These are phyloP conservation scores for Taurulus bubalis DNA, from an alignment of 2,113 vertebrate genomes.

Conservation along the genomic window DNA sequence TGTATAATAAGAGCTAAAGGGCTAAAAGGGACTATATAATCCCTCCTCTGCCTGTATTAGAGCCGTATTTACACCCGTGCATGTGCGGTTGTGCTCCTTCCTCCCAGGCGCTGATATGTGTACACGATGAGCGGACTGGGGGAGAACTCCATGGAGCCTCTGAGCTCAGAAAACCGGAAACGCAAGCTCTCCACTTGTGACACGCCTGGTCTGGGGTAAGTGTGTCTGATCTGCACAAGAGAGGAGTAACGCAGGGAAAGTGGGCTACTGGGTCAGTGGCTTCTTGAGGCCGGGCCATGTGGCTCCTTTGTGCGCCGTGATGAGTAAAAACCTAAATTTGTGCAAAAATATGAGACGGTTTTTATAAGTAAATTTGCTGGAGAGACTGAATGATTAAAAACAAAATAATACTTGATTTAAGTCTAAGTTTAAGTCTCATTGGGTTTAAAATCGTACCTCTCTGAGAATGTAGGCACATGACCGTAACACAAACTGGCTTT, in stretches of 20 bases:
- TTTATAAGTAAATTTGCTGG: neutral
- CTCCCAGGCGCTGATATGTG: constrained; percentile 89
- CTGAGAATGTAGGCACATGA: neutral
- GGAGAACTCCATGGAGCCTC: constrained; percentile 91
- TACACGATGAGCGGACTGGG: constrained; percentile 92
- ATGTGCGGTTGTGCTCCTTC: constrained; percentile 25
- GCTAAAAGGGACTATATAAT: constrained; percentile 38
- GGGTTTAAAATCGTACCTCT: no score
- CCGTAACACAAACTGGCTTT: neutral
- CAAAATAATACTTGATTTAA: no score
- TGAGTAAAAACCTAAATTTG: constrained; percentile 1
- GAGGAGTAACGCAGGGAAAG: constrained; percentile 23
- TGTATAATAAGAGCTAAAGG: constrained; percentile 34
- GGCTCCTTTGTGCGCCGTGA: constrained; percentile 26
- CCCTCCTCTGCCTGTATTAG: constrained; percentile 20
- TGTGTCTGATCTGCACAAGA: constrained; percentile 37
- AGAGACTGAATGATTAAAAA: neutral
- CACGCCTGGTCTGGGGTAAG: constrained; percentile 88
- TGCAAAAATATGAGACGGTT: neutral
- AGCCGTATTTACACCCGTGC: constrained; percentile 15
- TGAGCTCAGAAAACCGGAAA: constrained; percentile 90
- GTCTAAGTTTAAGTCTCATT: neutral
- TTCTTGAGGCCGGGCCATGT: constrained; percentile 36
- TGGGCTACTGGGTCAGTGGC: constrained; percentile 68
- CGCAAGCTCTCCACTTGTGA: constrained; percentile 92